phyloP scores from a whole-genome alignment of 2,113 vertebrate species.

The Nothobranchius furzeri region DNA sequence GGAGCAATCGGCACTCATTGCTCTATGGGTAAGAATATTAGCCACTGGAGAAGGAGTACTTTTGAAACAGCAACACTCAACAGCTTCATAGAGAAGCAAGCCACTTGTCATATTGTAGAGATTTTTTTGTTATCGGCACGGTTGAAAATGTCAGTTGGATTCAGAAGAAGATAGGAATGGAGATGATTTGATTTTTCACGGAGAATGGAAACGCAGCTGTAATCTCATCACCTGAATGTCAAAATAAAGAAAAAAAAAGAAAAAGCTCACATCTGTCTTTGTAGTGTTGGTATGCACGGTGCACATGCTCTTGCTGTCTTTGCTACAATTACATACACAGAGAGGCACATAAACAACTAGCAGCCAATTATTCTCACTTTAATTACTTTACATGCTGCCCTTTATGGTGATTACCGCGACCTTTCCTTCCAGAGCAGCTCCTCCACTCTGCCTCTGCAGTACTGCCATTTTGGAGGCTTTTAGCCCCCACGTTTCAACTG shows the following conservation, averaged over 20 bases:
- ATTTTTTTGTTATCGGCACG: neutral
- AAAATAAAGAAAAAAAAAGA: neutral
- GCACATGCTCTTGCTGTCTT: constrained; percentile 20
- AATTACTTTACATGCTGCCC: constrained; percentile 72
- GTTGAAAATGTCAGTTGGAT: neutral
- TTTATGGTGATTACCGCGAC: constrained; percentile 75
- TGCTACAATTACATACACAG: constrained; percentile 26
- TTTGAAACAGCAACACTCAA: neutral
- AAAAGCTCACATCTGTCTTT: neutral
- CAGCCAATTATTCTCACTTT: constrained; percentile 73
- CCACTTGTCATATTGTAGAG: neutral
- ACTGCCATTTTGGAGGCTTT: constrained; percentile 66
- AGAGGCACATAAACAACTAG: constrained; percentile 62
- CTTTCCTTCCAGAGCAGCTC: constrained; percentile 65
- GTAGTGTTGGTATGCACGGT: neutral
- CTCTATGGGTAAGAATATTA: neutral
- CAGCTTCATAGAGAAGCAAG: neutral
- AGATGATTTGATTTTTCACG: constrained; percentile 3
- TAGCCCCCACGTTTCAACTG: constrained; percentile 56
- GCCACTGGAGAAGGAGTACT: neutral
- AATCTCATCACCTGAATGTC: constrained; percentile 26
- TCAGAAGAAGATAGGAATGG: neutral
- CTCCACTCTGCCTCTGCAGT: constrained; percentile 40
- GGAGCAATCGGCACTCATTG: neutral
- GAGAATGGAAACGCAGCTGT: constrained; percentile 14